Evolutionary conservation across 2,113 vertebrate genomes (phyloP), one percentile per base, ranked within the genome.

Genomic region (Sclerurus mexicanus): DNA sequence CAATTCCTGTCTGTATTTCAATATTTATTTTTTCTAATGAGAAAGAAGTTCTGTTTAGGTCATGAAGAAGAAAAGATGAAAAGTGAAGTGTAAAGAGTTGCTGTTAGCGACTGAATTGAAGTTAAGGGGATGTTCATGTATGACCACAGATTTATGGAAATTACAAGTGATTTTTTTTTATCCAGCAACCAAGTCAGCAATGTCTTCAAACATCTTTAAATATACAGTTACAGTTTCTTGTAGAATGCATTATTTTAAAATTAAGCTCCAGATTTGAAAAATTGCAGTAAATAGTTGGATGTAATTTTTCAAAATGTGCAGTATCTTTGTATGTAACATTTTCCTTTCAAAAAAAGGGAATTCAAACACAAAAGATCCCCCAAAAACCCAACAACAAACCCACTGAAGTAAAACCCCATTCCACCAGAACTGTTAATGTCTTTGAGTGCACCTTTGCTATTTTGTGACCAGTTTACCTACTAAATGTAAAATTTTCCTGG

Each of bases 331-430:
- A 33, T 50, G 47, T 58, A 56, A 6, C 11, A 6, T 78, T 68
- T 92, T 79, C 12, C 9, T 42, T 68, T n/a, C 40, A 42, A 18
- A 72, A 47, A 52, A 24, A 39, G 27, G 11, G 15, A 76, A 33
- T 9, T 3, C 15, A 49, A 33, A 15, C 22, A 24, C 9, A 23
- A 35, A 33, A n/a, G 44, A n/a, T 9, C 8, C 3, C 14, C 24
- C 2, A 5, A 20, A 2, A 0, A 7, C 10, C 10, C 49, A 4
- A 7, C 37, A 58, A 52, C 11, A 83, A 46, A 55, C 7, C 4
- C 37, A 24, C 22, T 6, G 23, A 35, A 58, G 53, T 44, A 44
- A 2, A 17, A 7, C 1, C 18, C 6, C 3, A 5, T 1, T 39
- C 23, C 24, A 33, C 14, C 25, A 31, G 47, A 72, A 46, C 3